Conservation (phyloP, 2,888 invertebrate species). For the Folsomia manolachei region DNA sequence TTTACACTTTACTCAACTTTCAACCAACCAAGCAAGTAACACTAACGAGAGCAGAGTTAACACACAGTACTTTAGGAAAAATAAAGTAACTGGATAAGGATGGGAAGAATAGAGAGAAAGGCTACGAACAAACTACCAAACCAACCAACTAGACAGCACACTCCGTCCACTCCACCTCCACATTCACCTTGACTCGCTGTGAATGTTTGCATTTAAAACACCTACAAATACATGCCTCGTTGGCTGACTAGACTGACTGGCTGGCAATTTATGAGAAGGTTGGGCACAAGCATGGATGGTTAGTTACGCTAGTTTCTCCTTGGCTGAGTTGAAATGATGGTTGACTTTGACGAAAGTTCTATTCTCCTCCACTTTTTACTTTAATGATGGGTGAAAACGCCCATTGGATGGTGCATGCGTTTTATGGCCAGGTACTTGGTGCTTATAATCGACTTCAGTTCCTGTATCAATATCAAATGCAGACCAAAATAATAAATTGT, state of each 20-base stretch:
- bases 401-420: conserved; percentile 39
- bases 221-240: no score
- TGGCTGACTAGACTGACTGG: no score
- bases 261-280: no score
- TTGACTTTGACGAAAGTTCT: neutral
- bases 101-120: no score
- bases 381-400: conserved; percentile 19
- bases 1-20: neutral
- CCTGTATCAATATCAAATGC: no score
- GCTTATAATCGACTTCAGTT: no score
- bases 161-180: neutral
- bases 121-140: neutral
- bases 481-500: no score
- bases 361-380: neutral
- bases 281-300: neutral
- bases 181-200: no score
- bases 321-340: neutral
- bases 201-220: neutral
- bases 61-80: no score
- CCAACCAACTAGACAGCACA: neutral
- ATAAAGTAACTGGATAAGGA: neutral
- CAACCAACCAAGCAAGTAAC: neutral
- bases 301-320: neutral
- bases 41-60: no score
- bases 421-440: conserved; percentile 18